phyloP scores from a whole-genome alignment of 2,888 invertebrate species.

The Geotrupes spiniger region DNA sequence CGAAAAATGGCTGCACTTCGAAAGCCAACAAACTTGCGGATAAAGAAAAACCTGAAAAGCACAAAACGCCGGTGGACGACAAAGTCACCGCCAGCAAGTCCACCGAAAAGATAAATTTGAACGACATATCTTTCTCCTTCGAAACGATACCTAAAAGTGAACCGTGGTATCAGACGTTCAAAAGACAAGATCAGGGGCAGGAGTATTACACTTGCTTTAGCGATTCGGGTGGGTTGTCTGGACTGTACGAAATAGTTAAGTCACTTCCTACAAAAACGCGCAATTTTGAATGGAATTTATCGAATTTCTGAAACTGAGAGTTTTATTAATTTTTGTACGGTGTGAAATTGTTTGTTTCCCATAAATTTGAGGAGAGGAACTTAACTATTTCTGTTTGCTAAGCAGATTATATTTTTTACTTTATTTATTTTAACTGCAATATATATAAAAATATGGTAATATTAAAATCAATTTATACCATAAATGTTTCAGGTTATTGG shows the following conservation, averaged over 20 bases:
- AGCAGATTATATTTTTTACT: too few relatives aligned
- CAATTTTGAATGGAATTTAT: too few relatives aligned
- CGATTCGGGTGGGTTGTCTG: constrained; percentile 50
- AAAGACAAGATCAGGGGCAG: constrained; percentile 70
- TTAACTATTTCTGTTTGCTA: too few relatives aligned
- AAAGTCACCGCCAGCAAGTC: constrained; percentile 29
- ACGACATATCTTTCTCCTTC: constrained; percentile 69
- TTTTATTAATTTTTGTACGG: too few relatives aligned
- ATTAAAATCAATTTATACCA: too few relatives aligned
- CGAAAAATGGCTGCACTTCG: neutral
- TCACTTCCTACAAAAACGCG: too few relatives aligned
- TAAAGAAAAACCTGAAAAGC: constrained; percentile 4
- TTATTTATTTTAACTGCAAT: too few relatives aligned
- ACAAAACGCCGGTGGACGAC: constrained; percentile 22
- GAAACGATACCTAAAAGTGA: constrained; percentile 71
- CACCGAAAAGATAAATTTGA: constrained; percentile 51
- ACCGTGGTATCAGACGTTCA: constrained; percentile 77
- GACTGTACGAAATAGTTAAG: too few relatives aligned
- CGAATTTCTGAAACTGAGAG: too few relatives aligned
- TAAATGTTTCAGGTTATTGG: constrained; percentile 54
- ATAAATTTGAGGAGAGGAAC: too few relatives aligned
- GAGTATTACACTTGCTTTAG: constrained; percentile 61
- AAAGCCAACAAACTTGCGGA: neutral
- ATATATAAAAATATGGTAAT: too few relatives aligned
- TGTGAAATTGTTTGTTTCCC: too few relatives aligned